Conservation (phyloP, 2,888 invertebrate genomes). For the Ferrisia virgata region DNA sequence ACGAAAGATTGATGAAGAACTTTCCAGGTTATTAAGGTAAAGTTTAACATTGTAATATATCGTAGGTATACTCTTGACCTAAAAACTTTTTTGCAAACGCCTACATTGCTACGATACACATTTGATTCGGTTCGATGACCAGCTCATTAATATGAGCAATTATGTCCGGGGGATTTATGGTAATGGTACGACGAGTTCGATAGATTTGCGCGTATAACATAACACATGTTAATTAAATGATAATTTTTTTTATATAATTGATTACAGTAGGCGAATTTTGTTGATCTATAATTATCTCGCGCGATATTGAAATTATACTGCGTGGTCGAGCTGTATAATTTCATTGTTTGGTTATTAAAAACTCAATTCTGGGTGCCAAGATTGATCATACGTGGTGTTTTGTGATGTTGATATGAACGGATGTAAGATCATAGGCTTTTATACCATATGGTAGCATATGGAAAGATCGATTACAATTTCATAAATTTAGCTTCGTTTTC, state of each 20-base stretch:
- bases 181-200: neutral
- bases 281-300: neutral
- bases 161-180: neutral
- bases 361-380: neutral
- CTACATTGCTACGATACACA: neutral
- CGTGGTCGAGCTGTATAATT: neutral
- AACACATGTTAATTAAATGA: slow-evolving; percentile 18
- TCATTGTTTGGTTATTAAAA: neutral
- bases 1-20: slow-evolving; percentile 37
- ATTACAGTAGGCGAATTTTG: neutral
- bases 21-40: slow-evolving; percentile 24
- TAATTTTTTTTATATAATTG: neutral
- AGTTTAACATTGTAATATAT: neutral
- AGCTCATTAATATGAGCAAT: slow-evolving; percentile 6
- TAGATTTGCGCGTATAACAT: neutral
- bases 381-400: neutral
- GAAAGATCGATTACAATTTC: too few relatives aligned
- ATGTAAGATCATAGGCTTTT: neutral
- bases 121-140: slow-evolving; percentile 21
- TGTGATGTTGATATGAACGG: neutral
- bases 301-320: neutral
- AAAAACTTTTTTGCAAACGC: neutral
- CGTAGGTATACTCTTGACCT: neutral
- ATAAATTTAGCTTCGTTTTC: too few relatives aligned
- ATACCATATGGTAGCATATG: too few relatives aligned